These are phyloP conservation scores for Polydesmus complanatus DNA, from an alignment of 2,888 invertebrate species.

Conservation along the genomic window DNA sequence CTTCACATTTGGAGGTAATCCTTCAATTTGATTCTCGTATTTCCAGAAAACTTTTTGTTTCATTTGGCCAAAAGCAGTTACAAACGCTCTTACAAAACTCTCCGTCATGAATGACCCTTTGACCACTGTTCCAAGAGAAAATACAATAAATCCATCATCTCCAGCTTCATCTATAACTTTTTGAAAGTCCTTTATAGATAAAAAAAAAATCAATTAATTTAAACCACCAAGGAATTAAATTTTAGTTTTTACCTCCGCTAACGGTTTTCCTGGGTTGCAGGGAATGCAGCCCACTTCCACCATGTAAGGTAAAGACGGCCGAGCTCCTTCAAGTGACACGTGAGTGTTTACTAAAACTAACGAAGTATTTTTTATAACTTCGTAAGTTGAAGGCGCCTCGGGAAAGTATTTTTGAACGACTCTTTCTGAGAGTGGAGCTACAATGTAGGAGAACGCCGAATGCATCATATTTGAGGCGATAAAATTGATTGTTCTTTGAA, in stretches of 20 bases:
- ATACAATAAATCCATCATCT: slow-evolving; percentile 9
- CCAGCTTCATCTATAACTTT: not conserved
- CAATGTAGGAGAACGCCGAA: not conserved
- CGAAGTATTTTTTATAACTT: slow-evolving; percentile 56
- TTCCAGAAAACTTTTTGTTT: slow-evolving; percentile 10
- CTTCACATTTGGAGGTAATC: slow-evolving; percentile 6
- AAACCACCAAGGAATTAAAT: not conserved
- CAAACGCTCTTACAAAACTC: not conserved
- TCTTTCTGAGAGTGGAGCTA: not conserved
- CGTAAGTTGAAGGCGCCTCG: slow-evolving; percentile 39
- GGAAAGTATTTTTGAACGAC: not conserved
- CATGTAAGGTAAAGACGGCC: slow-evolving; percentile 64
- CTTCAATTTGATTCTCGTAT: not conserved
- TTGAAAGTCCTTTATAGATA: not conserved
- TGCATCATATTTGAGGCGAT: not conserved
- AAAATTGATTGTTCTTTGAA: not conserved
- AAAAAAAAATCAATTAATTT: not conserved
- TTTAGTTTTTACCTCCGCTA: slow-evolving; percentile 43
- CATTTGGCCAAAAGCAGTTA: not conserved
- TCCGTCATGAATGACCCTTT: not conserved
- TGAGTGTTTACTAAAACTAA: slow-evolving; percentile 70
- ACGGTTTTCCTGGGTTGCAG: slow-evolving; percentile 53
- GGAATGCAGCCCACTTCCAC: slow-evolving; percentile 68
- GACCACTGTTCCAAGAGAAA: slow-evolving; percentile 3
- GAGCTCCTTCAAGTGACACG: slow-evolving; percentile 58